Percentiles rank a stretch among this genome's conserved stretches.
phyloP scores from a whole-genome alignment of 2,113 vertebrate species.

The Ceyx cyanopectus region DNA sequence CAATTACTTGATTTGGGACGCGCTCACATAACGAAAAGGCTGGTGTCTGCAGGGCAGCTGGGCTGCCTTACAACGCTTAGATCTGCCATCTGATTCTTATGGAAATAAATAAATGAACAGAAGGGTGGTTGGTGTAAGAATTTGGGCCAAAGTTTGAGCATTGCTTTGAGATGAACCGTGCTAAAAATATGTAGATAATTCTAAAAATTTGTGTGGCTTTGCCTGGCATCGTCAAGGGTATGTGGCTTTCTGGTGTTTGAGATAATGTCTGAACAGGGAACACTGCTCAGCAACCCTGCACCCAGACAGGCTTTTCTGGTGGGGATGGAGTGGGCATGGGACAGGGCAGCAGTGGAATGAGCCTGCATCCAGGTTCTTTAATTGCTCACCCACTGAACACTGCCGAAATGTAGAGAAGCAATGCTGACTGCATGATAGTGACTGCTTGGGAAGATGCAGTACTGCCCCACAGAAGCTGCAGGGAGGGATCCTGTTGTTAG shows the following conservation, averaged over 20 bases:
- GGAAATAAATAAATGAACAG: neutral
- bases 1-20: neutral
- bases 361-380: neutral
- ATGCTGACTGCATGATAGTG: neutral
- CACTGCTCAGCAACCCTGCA: neutral
- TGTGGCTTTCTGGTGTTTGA: neutral
- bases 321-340: neutral
- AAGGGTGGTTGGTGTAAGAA: neutral
- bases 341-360: accelerated
- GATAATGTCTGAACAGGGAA: neutral
- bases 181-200: neutral
- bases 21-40: neutral
- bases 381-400: neutral
- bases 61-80: neutral
- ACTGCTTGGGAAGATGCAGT: neutral
- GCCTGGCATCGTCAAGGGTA: neutral
- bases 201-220: neutral
- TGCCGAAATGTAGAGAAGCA: accelerated
- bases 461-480: neutral
- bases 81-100: neutral
- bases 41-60: neutral
- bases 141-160: neutral
- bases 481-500: neutral
- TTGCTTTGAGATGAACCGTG: neutral
- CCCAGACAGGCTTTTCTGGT: neutral